phyloP scores from a whole-genome alignment of 2,113 vertebrate genomes.

The Nasalis larvatus region DNA sequence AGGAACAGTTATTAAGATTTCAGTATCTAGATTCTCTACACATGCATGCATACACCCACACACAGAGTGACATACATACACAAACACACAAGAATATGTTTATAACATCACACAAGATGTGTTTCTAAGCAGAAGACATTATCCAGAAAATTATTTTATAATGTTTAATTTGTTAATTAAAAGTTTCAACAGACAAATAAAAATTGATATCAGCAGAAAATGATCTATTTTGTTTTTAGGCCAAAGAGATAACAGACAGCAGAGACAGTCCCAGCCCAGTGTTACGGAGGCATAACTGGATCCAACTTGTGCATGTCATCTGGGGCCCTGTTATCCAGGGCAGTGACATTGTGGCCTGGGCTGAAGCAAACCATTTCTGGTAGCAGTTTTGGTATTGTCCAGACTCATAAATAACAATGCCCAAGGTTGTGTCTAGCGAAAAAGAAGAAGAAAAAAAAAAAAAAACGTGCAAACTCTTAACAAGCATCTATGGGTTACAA shows the following conservation, averaged over 20 bases:
- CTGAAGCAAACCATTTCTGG: background rate
- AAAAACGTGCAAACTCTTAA: background rate
- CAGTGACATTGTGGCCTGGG: too few species aligned
- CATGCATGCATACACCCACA: background rate
- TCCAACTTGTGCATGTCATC: background rate
- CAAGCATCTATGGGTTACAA: background rate
- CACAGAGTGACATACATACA: background rate
- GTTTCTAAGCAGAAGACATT: background rate
- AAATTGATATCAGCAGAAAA: background rate
- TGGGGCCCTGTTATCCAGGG: background rate
- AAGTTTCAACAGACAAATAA: background rate
- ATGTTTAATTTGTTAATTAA: background rate
- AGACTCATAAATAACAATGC: background rate
- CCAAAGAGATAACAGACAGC: rapidly evolving
- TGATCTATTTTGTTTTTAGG: background rate
- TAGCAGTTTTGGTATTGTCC: background rate
- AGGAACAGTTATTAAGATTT: background rate
- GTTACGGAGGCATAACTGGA: too few species aligned
- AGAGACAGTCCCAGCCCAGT: rapidly evolving
- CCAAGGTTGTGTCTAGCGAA: background rate
- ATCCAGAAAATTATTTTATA: background rate
- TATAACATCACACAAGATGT: background rate
- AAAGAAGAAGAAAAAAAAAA: background rate
- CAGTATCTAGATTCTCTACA: background rate
- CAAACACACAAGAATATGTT: background rate